phyloP scores from a whole-genome alignment of 2,888 invertebrate genomes.

The Xestoiulus laeticollis region DNA sequence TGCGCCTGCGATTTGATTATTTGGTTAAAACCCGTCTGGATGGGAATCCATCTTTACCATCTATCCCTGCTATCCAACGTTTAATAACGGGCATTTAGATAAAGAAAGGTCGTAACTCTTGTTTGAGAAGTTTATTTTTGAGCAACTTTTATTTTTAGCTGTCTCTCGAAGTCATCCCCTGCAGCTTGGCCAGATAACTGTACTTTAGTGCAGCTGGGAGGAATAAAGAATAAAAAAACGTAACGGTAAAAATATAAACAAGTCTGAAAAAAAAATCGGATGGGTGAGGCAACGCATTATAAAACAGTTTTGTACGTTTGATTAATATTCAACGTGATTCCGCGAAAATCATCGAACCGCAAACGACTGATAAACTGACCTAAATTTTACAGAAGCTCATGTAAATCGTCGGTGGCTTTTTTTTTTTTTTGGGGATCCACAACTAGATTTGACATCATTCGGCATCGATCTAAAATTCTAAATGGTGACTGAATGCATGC shows the following conservation, averaged over 20 bases:
- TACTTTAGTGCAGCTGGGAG: too few species aligned
- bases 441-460: too few species aligned
- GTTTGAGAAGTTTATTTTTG: not conserved
- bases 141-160: not conserved
- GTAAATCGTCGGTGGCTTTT: not conserved
- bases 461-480: too few species aligned
- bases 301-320: not conserved
- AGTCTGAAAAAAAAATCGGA: not conserved
- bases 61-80: not conserved
- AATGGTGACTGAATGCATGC: too few species aligned
- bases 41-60: not conserved
- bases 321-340: constrained; percentile 9
- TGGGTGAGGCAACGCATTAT: not conserved
- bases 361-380: not conserved
- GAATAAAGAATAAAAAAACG: not conserved
- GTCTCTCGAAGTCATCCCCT: not conserved
- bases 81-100: not conserved
- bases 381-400: not conserved
- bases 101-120: not conserved
- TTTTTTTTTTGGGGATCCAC: too few species aligned
- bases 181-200: not conserved
- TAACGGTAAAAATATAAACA: not conserved
- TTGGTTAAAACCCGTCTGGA: not conserved
- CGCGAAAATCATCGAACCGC: not conserved
- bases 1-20: not conserved